Evolutionary conservation across 2,113 vertebrate species (phyloP).

Genomic region (Cheilinus undulatus): DNA sequence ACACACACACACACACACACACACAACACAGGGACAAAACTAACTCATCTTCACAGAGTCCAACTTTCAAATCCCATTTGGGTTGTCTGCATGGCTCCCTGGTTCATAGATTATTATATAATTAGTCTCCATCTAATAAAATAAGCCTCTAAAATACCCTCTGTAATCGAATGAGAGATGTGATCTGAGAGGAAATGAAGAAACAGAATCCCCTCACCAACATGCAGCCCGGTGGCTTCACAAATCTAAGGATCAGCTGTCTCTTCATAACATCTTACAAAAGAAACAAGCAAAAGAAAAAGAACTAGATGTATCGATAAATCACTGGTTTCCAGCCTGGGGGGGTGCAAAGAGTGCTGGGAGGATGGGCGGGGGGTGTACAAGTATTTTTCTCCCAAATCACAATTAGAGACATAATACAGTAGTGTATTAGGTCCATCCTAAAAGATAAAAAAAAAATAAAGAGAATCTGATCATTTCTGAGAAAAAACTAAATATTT

Average conservation of each 20-base stretch:
- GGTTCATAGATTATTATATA: constrained; percentile 43
- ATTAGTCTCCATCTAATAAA: constrained; percentile 57
- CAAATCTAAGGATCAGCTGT: constrained; percentile 5
- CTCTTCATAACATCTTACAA: constrained; percentile 2
- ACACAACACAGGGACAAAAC: neutral
- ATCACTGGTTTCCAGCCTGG: too few relatives aligned
- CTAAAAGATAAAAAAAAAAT: too few relatives aligned
- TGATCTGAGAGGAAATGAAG: constrained; percentile 13
- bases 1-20: neutral
- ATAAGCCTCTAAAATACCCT: constrained; percentile 45
- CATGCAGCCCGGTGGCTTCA: constrained; percentile 9
- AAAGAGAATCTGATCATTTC: too few relatives aligned
- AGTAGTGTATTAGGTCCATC: too few relatives aligned
- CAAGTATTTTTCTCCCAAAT: too few relatives aligned
- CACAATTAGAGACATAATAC: too few relatives aligned
- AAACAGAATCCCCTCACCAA: constrained; percentile 31
- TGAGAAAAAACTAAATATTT: too few relatives aligned
- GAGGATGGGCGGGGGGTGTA: too few relatives aligned
- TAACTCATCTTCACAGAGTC: neutral
- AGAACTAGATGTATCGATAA: too few relatives aligned
- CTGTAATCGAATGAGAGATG: constrained; percentile 50
- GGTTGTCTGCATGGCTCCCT: constrained; percentile 4
- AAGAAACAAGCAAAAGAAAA: constrained; percentile 7
- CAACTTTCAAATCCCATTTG: constrained; percentile 33
- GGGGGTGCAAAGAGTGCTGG: too few relatives aligned